These are phyloP conservation scores for Deroplatys truncata DNA, from an alignment of 2,888 invertebrate genomes.

Conservation along the genomic window DNA sequence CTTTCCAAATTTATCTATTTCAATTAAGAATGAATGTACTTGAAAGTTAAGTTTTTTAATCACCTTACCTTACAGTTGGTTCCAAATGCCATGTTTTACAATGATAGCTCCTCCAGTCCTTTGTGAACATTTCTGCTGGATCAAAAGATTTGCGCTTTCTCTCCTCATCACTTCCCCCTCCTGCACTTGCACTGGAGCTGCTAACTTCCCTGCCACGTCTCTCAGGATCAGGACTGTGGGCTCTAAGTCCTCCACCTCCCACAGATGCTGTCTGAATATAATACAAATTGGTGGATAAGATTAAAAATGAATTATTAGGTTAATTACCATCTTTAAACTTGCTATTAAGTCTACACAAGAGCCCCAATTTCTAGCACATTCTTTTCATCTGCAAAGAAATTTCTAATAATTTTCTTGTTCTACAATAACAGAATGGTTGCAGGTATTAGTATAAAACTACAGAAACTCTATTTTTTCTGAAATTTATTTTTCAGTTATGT, in stretches of 20 bases:
- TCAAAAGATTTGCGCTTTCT: conserved; percentile 44
- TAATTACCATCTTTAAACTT: background rate
- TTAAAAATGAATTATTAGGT: background rate
- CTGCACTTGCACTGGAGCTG: background rate
- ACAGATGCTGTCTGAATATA: conserved; percentile 1
- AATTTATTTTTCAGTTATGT: too few species aligned
- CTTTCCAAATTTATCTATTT: background rate
- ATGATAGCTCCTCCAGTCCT: conserved; percentile 86
- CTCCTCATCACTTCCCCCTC: conserved; percentile 41
- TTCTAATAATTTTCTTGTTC: too few species aligned
- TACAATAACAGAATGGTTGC: too few species aligned
- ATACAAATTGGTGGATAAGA: background rate
- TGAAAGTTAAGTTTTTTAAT: background rate
- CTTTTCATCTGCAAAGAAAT: too few species aligned
- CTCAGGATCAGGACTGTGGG: conserved; percentile 45
- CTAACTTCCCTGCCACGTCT: conserved; percentile 30
- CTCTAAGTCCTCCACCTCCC: conserved; percentile 35
- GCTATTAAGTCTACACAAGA: too few species aligned
- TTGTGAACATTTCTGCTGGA: conserved; percentile 61
- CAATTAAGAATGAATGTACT: background rate
- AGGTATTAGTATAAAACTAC: too few species aligned
- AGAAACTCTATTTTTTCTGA: too few species aligned
- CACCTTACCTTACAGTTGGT: conserved; percentile 74
- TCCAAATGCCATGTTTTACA: conserved; percentile 96
- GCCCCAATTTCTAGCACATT: too few species aligned